A percentile compares a stretch with the other conserved stretches of the same genome.
Conservation (phyloP, 2,888 invertebrate species). For the Acleris laterana region DNA sequence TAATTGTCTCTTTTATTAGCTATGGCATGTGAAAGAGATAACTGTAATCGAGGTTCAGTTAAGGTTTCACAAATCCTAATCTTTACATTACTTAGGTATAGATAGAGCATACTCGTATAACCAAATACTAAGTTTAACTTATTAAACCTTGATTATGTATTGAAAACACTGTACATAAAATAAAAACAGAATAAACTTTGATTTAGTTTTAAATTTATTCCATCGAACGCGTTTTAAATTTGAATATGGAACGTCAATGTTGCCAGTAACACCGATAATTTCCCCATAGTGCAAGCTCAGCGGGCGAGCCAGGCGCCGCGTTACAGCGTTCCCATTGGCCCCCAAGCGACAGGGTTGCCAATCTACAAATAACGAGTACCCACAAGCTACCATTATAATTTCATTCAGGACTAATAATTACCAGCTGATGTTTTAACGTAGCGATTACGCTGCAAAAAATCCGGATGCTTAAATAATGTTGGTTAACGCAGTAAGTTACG, state of each 20-base stretch:
- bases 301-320: slow-evolving; percentile 79
- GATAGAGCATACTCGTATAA: no score
- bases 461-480: slow-evolving; percentile 36
- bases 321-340: slow-evolving; percentile 75
- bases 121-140: no score
- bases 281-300: slow-evolving; percentile 53
- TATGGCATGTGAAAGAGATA: no score
- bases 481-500: slow-evolving; percentile 25
- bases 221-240: neutral
- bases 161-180: no score
- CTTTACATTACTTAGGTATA: no score
- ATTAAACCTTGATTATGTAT: no score
- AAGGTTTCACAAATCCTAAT: no score
- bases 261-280: slow-evolving; percentile 34
- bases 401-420: slow-evolving; percentile 71
- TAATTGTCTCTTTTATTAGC: no score
- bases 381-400: slow-evolving; percentile 69
- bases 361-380: slow-evolving; percentile 70
- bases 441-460: slow-evolving; percentile 50
- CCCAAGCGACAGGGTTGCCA: slow-evolving; percentile 77
- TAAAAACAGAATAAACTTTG: no score
- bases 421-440: slow-evolving; percentile 49
- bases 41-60: no score
- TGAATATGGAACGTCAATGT: slow-evolving; percentile 24
- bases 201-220: no score